phyloP scores from a whole-genome alignment of 2,888 invertebrate species.

The Megaustenia siamemsis region DNA sequence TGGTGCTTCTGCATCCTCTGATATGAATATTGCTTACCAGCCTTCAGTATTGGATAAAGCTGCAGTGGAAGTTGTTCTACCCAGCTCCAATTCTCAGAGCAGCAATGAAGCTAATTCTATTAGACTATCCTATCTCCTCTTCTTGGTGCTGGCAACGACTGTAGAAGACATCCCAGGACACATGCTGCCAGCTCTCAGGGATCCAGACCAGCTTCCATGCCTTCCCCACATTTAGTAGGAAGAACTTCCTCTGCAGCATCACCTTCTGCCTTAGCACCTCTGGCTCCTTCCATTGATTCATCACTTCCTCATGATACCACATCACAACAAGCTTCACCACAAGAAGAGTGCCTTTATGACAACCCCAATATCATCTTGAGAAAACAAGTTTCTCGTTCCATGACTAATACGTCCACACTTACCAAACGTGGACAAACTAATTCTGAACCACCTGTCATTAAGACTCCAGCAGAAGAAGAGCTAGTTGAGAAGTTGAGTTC shows the following conservation, averaged over 20 bases:
- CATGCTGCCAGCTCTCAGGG: conserved; percentile 23
- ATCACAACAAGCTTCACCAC: neutral
- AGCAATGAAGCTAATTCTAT: neutral
- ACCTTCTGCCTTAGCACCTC: conserved; percentile 32
- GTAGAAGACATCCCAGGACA: neutral
- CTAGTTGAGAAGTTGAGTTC: conserved; percentile 52
- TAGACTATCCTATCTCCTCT: neutral
- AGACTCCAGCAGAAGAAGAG: conserved; percentile 53
- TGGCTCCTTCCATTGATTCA: conserved; percentile 40
- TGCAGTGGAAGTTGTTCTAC: neutral
- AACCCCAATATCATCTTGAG: conserved; percentile 67
- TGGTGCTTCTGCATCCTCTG: too few species aligned
- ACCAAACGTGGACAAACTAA: neutral
- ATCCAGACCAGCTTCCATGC: neutral
- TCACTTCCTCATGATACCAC: conserved; percentile 27
- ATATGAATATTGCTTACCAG: neutral
- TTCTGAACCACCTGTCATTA: conserved; percentile 39
- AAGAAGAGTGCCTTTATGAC: conserved; percentile 65
- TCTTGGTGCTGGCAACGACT: neutral
- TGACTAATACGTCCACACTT: neutral
- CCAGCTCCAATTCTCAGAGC: neutral
- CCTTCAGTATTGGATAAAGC: neutral
- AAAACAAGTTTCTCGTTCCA: conserved; percentile 56
- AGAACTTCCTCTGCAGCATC: conserved; percentile 15
- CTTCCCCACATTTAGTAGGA: neutral